phyloP scores from a whole-genome alignment of 2,888 invertebrate genomes.

The Theristus sp. region DNA sequence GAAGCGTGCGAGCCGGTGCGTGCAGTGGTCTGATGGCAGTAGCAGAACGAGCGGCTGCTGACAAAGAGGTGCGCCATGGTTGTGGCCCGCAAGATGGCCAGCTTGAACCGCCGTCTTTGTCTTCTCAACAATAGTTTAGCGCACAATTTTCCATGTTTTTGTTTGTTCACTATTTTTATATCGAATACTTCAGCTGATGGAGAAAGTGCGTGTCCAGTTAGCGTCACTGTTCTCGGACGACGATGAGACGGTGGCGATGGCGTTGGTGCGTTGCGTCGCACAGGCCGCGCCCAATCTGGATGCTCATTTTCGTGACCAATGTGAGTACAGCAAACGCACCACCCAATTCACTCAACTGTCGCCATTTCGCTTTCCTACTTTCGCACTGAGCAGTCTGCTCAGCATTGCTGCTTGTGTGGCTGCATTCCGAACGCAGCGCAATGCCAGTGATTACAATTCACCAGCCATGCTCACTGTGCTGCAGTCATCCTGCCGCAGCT shows the following conservation, averaged over 20 bases:
- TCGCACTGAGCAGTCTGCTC: too few relatives aligned
- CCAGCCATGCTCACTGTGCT: too few relatives aligned
- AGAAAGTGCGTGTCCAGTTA: conserved; percentile 33
- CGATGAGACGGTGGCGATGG: conserved; percentile 36
- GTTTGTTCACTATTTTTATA: too few relatives aligned
- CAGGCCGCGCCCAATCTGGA: conserved; percentile 44
- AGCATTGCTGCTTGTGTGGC: neutral
- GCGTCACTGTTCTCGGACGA: conserved; percentile 31
- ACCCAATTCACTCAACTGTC: too few relatives aligned
- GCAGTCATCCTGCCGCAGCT: conserved; percentile 46
- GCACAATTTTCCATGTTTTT: too few relatives aligned
- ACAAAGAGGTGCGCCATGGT: neutral
- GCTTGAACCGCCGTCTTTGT: too few relatives aligned
- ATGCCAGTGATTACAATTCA: too few relatives aligned
- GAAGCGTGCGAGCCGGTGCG: neutral
- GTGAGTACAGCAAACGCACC: too few relatives aligned
- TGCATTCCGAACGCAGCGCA: too few relatives aligned
- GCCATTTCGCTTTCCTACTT: too few relatives aligned
- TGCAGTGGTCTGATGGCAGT: neutral
- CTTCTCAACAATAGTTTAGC: too few relatives aligned
- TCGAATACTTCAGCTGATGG: conserved; percentile 31
- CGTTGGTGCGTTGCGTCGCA: conserved; percentile 44
- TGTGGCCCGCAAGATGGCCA: too few relatives aligned
- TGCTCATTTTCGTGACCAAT: conserved; percentile 43
- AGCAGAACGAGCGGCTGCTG: neutral